These are phyloP conservation scores for Periophthalmodon schlosseri DNA, from an alignment of 2,113 vertebrate species.

Conservation along the genomic window DNA sequence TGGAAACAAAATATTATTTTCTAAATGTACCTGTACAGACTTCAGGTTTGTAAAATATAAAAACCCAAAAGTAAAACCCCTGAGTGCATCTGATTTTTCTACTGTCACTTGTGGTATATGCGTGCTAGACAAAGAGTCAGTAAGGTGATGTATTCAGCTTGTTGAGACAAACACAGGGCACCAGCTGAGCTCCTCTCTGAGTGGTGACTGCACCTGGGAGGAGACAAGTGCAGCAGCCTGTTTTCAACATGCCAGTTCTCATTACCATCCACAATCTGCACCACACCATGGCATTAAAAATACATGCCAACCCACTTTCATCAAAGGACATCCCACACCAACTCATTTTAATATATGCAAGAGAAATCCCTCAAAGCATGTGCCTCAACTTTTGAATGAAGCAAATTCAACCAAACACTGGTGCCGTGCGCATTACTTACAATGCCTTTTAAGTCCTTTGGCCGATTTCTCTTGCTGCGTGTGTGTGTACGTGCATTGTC, in stretches of 20 bases:
- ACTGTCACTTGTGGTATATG: neutral
- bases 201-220: slow-evolving; percentile 57
- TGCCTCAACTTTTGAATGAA: slow-evolving; percentile 33
- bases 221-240: slow-evolving; percentile 60
- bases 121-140: slow-evolving; percentile 7
- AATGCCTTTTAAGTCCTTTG: slow-evolving; percentile 21
- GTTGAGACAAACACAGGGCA: slow-evolving; percentile 44
- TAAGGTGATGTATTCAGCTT: slow-evolving; percentile 37
- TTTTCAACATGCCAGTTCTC: slow-evolving; percentile 70
- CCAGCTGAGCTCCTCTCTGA: slow-evolving; percentile 35
- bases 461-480: slow-evolving; percentile 1
- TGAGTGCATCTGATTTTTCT: slow-evolving; percentile 55
- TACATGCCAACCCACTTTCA: slow-evolving; percentile 75
- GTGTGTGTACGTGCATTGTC: slow-evolving; percentile 20
- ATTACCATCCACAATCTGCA: slow-evolving; percentile 71
- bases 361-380: slow-evolving; percentile 26
- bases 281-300: slow-evolving; percentile 74
- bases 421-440: slow-evolving; percentile 24
- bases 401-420: slow-evolving; percentile 31
- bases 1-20: slow-evolving; percentile 86
- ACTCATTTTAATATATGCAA: slow-evolving; percentile 60
- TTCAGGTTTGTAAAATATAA: slow-evolving; percentile 89
- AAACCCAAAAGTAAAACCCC: slow-evolving; percentile 75
- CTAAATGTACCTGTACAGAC: slow-evolving; percentile 84
- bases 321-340: slow-evolving; percentile 58